Evolutionary conservation across 2,888 invertebrate species (phyloP).

Genomic region (Apoderus coryli): DNA sequence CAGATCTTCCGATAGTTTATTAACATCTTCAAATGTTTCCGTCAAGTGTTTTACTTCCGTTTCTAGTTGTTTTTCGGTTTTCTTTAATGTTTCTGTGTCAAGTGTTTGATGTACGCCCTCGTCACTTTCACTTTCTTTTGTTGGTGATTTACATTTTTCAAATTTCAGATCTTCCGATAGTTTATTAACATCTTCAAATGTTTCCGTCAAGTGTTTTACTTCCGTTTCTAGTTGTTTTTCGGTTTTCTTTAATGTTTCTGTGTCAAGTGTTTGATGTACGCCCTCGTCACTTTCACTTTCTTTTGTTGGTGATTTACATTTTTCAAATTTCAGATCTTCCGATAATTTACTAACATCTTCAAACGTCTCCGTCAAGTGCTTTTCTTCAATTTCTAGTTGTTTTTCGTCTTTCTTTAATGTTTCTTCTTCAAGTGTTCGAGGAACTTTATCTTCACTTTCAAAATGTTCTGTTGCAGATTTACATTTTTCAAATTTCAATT

Average conservation of each 20-base stretch:
- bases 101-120: no score
- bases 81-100: no score
- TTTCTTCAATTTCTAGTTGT: neutral
- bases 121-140: no score
- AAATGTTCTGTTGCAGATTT: neutral
- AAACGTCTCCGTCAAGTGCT: neutral
- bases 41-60: slow-evolving; percentile 3
- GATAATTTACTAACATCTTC: neutral
- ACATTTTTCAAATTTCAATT: slow-evolving; percentile 1
- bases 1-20: slow-evolving; percentile 3
- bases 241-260: slow-evolving; percentile 4
- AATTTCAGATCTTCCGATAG: neutral
- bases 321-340: no score
- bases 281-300: no score
- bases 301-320: no score
- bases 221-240: slow-evolving; percentile 4
- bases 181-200: slow-evolving; percentile 1
- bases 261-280: neutral
- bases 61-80: no score
- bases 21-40: slow-evolving; percentile 4
- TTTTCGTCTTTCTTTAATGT: slow-evolving; percentile 1
- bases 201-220: slow-evolving; percentile 4
- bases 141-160: slow-evolving; percentile 1
- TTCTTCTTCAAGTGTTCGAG: slow-evolving; percentile 6
- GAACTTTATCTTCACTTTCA: neutral